Conservation (phyloP, 2,113 vertebrate species). For the Microcebus jonahi region DNA sequence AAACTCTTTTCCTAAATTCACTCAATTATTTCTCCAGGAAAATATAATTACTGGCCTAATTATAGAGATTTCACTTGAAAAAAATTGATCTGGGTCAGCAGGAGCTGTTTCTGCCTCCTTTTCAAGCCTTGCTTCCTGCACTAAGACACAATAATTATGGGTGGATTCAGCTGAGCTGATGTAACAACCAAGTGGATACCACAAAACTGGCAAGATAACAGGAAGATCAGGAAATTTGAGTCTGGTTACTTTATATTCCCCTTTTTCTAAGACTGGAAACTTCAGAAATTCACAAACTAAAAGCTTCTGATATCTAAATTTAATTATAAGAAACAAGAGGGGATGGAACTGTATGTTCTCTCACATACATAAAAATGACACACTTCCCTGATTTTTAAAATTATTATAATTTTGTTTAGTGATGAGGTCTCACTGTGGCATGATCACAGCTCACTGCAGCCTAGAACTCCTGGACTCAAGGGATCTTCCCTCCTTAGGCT, state of each 20-base stretch:
- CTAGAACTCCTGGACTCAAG: no score
- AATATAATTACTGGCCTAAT: constrained; percentile 46
- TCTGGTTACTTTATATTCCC: background rate
- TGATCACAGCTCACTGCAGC: no score
- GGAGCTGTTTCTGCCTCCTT: background rate
- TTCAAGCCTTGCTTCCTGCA: background rate
- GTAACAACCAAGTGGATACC: background rate
- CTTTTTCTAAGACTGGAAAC: background rate
- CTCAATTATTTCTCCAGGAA: constrained; percentile 47
- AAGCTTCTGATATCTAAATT: background rate
- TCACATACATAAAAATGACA: background rate
- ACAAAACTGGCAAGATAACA: constrained; percentile 2
- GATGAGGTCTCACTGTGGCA: no score
- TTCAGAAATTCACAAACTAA: constrained; percentile 22
- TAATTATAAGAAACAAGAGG: constrained; percentile 25
- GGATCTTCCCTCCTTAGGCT: no score
- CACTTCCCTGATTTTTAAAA: background rate
- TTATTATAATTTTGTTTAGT: no score
- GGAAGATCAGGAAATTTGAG: background rate
- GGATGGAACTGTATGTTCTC: background rate
- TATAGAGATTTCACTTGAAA: constrained; percentile 42
- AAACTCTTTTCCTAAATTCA: constrained; percentile 43
- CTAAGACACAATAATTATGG: constrained; percentile 27
- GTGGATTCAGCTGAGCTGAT: background rate
- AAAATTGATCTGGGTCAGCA: constrained; percentile 45